Conservation (phyloP, 2,888 invertebrate species). For the Octonoba sinensis region DNA sequence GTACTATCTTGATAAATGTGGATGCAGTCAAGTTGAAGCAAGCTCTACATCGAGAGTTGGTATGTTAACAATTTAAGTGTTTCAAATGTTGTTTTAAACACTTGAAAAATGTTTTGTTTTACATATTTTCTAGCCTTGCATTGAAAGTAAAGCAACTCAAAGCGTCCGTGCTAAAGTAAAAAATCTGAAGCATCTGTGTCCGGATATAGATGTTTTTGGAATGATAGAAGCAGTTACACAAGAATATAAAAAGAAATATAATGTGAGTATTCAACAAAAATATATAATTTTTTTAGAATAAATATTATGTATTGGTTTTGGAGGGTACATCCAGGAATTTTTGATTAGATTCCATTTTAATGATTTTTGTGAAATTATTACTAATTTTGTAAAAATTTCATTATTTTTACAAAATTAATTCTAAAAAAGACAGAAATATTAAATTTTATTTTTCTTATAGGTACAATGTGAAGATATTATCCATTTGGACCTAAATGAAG, state of each 20-base stretch:
- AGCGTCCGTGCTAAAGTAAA: conserved; percentile 86
- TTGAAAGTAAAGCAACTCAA: conserved; percentile 86
- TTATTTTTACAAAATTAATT: background rate
- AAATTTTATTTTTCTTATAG: conserved; percentile 5
- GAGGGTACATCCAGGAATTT: background rate
- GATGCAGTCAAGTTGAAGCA: conserved; percentile 81
- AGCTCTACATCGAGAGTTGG: conserved; percentile 66
- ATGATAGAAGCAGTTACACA: conserved; percentile 41
- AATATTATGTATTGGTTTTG: too few species aligned
- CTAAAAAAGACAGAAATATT: background rate
- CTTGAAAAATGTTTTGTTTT: background rate
- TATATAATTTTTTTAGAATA: too few species aligned
- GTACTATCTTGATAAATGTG: conserved; percentile 90
- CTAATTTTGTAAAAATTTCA: background rate
- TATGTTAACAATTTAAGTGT: conserved; percentile 14
- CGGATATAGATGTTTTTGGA: conserved; percentile 73
- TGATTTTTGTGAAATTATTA: background rate
- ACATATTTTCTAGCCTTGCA: conserved; percentile 77
- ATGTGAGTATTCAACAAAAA: conserved; percentile 11
- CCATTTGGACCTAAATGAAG: conserved; percentile 85
- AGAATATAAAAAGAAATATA: conserved; percentile 34
- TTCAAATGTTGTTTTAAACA: too few species aligned
- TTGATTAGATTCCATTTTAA: background rate
- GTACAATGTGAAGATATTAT: conserved; percentile 9
- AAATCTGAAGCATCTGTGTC: conserved; percentile 84